phyloP scores from a whole-genome alignment of 2,113 vertebrate genomes.

The Thunnus maccoyii region DNA sequence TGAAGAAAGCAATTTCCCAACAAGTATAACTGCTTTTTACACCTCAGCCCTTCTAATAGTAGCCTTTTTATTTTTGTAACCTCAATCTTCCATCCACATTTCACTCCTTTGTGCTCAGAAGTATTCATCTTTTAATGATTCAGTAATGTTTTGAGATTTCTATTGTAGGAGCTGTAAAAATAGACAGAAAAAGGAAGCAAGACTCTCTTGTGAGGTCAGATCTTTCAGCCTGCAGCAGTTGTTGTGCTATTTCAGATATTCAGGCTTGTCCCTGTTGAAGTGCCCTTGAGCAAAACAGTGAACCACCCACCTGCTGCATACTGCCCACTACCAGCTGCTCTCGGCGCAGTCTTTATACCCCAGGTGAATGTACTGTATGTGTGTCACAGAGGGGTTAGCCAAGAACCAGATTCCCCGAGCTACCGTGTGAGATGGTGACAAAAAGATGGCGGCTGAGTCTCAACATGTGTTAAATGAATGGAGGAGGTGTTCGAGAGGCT shows the following conservation, averaged over 20 bases:
- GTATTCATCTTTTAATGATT: neutral
- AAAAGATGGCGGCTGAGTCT: constrained; percentile 33
- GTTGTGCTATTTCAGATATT: neutral
- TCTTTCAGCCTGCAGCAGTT: constrained; percentile 15
- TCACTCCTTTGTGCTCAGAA: neutral
- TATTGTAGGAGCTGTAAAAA: neutral
- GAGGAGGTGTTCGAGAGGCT: constrained; percentile 33
- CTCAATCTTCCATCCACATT: neutral
- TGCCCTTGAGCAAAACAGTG: constrained; percentile 24
- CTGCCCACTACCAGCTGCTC: constrained; percentile 19
- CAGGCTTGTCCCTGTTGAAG: neutral
- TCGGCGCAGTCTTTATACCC: constrained; percentile 23
- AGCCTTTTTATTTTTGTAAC: neutral
- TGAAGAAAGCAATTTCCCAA: neutral
- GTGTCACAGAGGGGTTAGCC: neutral
- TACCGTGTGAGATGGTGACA: constrained; percentile 17
- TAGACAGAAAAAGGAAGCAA: neutral
- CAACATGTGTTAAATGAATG: constrained; percentile 43
- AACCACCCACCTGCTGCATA: constrained; percentile 26
- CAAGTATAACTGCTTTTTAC: neutral
- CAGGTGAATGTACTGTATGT: constrained; percentile 15
- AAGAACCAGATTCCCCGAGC: constrained; percentile 1
- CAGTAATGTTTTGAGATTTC: neutral
- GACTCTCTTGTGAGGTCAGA: neutral
- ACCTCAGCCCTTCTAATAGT: neutral